Conservation (phyloP, 1,140 invertebrate species). For the Drosophila leontia region DNA sequence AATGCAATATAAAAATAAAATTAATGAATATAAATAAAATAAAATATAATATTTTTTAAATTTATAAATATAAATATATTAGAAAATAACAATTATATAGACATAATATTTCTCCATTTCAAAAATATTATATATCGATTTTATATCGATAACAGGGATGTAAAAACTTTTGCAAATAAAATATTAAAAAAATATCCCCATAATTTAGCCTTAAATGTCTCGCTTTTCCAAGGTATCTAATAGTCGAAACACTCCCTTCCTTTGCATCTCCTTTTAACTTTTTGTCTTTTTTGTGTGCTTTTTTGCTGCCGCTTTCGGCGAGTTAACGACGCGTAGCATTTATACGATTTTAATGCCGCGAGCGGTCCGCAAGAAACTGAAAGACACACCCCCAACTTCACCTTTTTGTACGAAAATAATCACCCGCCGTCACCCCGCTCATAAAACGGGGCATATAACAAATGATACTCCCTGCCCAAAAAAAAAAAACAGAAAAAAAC, state of each 20-base stretch:
- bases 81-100: too few relatives aligned
- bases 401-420: constrained; percentile 8
- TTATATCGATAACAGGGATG: too few relatives aligned
- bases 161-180: too few relatives aligned
- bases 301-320: constrained; percentile 5
- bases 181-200: background rate
- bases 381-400: constrained; percentile 6
- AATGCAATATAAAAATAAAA: too few relatives aligned
- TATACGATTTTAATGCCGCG: constrained; percentile 75
- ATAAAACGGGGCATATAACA: constrained; percentile 62
- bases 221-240: background rate
- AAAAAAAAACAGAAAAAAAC: background rate
- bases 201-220: background rate
- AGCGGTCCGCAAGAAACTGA: constrained; percentile 37
- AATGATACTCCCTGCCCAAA: constrained; percentile 62
- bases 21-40: too few relatives aligned
- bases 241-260: background rate
- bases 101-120: too few relatives aligned
- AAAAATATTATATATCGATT: too few relatives aligned
- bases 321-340: constrained; percentile 76
- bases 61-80: too few relatives aligned
- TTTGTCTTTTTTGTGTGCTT: constrained; percentile 11
- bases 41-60: too few relatives aligned
- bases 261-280: background rate
- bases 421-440: constrained; percentile 49